Percentiles rank a stretch among this genome's conserved stretches.
Conservation (phyloP, 2,888 invertebrate species). For the Drosophila setosimentum region DNA sequence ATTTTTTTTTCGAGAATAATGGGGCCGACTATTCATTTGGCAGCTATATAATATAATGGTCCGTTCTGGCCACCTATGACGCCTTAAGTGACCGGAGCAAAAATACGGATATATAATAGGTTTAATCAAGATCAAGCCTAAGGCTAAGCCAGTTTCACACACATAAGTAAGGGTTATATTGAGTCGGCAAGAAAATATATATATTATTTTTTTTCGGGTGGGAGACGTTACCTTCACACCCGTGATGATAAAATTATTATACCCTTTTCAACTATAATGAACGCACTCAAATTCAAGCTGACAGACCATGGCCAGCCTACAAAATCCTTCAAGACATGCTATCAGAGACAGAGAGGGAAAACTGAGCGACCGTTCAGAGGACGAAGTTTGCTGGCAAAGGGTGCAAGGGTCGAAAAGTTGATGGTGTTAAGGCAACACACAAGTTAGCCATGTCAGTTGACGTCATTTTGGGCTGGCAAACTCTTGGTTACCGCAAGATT, state of each 20-base stretch:
- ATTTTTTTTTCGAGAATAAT: too few species aligned
- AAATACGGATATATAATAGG: neutral
- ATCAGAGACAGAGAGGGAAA: conserved; percentile 19
- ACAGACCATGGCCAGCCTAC: conserved; percentile 55
- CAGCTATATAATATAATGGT: too few species aligned
- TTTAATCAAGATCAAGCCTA: neutral
- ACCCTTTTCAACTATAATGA: neutral
- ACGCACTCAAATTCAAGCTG: conserved; percentile 66
- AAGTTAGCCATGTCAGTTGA: conserved; percentile 58
- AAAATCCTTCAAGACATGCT: conserved; percentile 66
- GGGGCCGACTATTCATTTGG: too few species aligned
- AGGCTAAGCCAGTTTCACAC: neutral
- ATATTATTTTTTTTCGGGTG: neutral
- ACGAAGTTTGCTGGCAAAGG: neutral
- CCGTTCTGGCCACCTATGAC: too few species aligned
- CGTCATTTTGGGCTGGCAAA: conserved; percentile 33
- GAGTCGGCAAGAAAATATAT: neutral
- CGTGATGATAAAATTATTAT: neutral
- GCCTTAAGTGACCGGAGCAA: neutral
- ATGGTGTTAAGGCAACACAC: neutral
- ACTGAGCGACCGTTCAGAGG: neutral
- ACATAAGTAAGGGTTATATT: neutral
- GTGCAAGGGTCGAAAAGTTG: neutral
- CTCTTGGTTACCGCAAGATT: conserved; percentile 58
- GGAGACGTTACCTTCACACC: neutral